Evolutionary conservation across 2,888 invertebrate genomes (phyloP).

Genomic region (Luffia ferchaultella): DNA sequence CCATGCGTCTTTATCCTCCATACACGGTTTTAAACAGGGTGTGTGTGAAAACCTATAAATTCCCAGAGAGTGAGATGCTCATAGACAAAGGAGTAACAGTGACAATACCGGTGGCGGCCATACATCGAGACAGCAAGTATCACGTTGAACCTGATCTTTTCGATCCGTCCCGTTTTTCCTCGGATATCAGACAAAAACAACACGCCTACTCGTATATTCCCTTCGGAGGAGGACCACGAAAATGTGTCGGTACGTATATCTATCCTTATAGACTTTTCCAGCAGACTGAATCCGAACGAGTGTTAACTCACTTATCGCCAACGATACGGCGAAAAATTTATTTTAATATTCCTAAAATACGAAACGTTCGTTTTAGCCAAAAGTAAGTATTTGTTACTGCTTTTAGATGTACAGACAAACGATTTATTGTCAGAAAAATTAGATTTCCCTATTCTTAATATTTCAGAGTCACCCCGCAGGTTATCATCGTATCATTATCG

Average conservation of each 20-base stretch:
- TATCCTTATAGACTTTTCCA: not conserved
- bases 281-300: not conserved
- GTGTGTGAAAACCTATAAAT: conserved; percentile 42
- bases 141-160: conserved; percentile 36
- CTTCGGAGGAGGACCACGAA: conserved; percentile 52
- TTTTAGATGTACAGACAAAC: too few relatives aligned
- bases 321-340: too few relatives aligned
- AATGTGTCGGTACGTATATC: conserved; percentile 45
- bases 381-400: too few relatives aligned
- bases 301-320: too few relatives aligned
- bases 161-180: conserved; percentile 44
- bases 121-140: conserved; percentile 39
- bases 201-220: conserved; percentile 39
- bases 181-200: conserved; percentile 23
- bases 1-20: conserved; percentile 45
- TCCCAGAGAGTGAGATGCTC: conserved; percentile 33
- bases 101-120: conserved; percentile 40
- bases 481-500: too few relatives aligned
- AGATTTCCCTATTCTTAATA: too few relatives aligned
- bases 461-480: too few relatives aligned
- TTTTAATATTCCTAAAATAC: too few relatives aligned
- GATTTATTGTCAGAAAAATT: too few relatives aligned
- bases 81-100: conserved; percentile 45
- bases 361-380: too few relatives aligned
- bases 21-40: conserved; percentile 42